Base-by-base conservation (phyloP, 2,797 vertebrate genomes). In the Sebastiscus albofasciatus region DNA sequence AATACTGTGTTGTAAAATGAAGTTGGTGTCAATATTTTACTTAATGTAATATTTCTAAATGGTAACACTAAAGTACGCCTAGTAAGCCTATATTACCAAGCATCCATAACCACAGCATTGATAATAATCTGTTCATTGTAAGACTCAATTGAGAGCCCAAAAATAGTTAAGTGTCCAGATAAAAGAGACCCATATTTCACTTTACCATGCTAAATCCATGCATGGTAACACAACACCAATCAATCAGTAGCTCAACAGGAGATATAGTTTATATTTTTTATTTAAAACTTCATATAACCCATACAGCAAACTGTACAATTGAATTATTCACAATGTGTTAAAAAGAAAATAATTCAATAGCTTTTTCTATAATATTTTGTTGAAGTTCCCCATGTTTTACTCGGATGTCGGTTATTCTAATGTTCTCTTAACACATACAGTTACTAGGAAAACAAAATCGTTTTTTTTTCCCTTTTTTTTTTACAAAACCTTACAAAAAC, bases 301-400 rank as follows among this genome's bases (percentile, higher is more conserved):
- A 97, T 98, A 99, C 97, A 98, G 97, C 97, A 99, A 98, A 98
- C 97, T 99, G 97, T 98, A 98, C 97, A 99, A 97, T 97, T 97
- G 89, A 97, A 97, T 97, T 98, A 97, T 97, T 99, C 98, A 99
- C 97, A 99, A 97, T 98, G 97, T 98, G 96, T 98, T 97, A 97
- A 97, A 98, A 98, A 98, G 96, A 98, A 98, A 99, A 98, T 97
- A 98, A 93, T 97, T 96, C 92, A 90, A 94, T 93, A 93, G 90
- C 90, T 91, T 91, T 91, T 90, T 93, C 86, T 92, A 89, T 90
- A 91, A 84, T 89, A 92, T 89, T 93, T 93, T 65, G 80, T 88
- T 87, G 84, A 88, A 80, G 83, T 83, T 83, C 93, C 93, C 92
- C 79, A 90, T 93, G 42, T 91, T 94, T 93, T 89, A 91, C 89